phyloP scores from a whole-genome alignment of 2,888 invertebrate species.

The Epirrita christyi region DNA sequence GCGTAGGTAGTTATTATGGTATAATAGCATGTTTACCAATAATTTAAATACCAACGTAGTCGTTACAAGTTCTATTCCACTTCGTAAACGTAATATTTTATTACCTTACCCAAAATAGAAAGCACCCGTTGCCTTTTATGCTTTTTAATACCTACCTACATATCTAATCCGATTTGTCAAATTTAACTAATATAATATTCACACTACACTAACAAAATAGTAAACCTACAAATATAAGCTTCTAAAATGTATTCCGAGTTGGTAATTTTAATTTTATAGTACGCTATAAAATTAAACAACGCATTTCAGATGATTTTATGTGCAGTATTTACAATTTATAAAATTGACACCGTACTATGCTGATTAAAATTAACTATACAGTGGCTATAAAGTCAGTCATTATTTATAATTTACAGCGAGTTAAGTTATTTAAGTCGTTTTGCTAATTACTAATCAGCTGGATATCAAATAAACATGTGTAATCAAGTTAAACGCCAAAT shows the following conservation, averaged over 20 bases:
- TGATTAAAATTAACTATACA: conserved; percentile 27
- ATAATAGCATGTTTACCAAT: conserved; percentile 22
- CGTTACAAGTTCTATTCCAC: not conserved
- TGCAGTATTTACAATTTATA: conserved; percentile 13
- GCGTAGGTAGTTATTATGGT: conserved; percentile 8
- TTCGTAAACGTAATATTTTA: conserved; percentile 15
- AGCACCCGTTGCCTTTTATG: conserved; percentile 23
- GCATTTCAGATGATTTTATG: conserved; percentile 17
- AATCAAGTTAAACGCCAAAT: too few species aligned
- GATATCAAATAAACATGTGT: too few species aligned
- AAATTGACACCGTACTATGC: conserved; percentile 16
- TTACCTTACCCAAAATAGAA: conserved; percentile 13
- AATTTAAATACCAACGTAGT: conserved; percentile 5
- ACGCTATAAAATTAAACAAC: conserved; percentile 27
- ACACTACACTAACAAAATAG: conserved; percentile 29
- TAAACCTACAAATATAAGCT: conserved; percentile 25
- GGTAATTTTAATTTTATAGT: conserved; percentile 37
- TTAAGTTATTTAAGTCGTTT: conserved; percentile 1
- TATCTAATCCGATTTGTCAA: conserved; percentile 25
- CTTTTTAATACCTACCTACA: conserved; percentile 4
- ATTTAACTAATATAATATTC: conserved; percentile 30
- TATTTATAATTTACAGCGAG: conserved; percentile 8
- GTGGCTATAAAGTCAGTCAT: conserved; percentile 9
- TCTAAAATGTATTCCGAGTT: conserved; percentile 20
- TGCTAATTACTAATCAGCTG: not conserved